Conservation (phyloP, 2,113 vertebrate genomes). For the Hydrochoerus hydrochaeris region DNA sequence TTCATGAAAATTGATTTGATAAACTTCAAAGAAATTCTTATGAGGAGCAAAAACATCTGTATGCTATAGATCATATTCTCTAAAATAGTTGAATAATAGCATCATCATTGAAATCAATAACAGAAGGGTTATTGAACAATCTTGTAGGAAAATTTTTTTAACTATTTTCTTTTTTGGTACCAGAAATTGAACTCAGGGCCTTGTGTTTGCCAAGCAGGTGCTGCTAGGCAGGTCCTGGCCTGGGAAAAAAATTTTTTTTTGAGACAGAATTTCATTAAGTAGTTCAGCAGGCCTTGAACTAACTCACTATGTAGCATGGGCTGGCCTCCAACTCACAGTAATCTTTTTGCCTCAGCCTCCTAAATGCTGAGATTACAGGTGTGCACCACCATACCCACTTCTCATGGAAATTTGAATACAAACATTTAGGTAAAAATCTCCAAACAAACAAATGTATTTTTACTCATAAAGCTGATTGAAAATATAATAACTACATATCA, state of each 20-base stretch:
- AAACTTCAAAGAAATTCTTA: background rate
- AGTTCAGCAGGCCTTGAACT: background rate
- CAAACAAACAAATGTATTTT: background rate
- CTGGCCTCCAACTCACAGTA: background rate
- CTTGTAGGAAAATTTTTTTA: background rate
- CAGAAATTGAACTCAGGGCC: no score
- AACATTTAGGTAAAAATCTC: background rate
- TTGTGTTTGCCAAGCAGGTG: no score
- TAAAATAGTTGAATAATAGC: background rate
- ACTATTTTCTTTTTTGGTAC: no score
- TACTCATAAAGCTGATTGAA: background rate
- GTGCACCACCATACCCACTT: background rate
- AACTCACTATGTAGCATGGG: background rate
- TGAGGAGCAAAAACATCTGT: background rate
- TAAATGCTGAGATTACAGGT: background rate
- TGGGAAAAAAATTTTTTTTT: background rate
- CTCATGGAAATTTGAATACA: background rate
- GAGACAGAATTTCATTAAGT: background rate
- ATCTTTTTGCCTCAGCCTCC: background rate
- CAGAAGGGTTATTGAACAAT: background rate
- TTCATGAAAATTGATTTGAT: background rate
- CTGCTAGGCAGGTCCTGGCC: no score
- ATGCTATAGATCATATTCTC: background rate
- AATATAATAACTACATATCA: slow-evolving; percentile 7
- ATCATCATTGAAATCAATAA: background rate